A percentile compares a stretch with the other conserved stretches of the same genome.
Evolutionary conservation across 2,797 vertebrate genomes (phyloP).

Genomic region (Pseudomugil gertrudae): DNA sequence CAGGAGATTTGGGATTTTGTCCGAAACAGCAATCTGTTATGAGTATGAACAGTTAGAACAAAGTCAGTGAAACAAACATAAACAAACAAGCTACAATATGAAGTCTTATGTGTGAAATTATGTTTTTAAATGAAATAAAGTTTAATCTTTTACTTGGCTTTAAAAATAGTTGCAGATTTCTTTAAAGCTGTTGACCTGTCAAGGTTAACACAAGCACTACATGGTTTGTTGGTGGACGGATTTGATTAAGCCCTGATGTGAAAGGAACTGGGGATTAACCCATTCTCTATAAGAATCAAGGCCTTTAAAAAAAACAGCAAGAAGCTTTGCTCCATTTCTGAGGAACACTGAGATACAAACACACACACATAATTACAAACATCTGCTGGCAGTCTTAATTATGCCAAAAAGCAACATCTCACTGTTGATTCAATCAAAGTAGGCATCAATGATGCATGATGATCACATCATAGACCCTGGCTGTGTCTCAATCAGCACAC

Average conservation of each 20-base stretch:
- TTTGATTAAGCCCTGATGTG: slow-evolving; percentile 66
- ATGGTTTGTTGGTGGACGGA: slow-evolving; percentile 32
- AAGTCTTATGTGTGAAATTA: not conserved
- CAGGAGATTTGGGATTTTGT: not conserved
- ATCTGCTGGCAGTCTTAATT: slow-evolving; percentile 54
- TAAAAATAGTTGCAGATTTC: not conserved
- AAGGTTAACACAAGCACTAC: slow-evolving; percentile 18
- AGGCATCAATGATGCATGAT: slow-evolving; percentile 16
- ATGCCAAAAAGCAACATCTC: slow-evolving; percentile 20
- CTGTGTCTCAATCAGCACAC: no score
- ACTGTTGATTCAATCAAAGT: slow-evolving; percentile 25
- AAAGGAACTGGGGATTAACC: slow-evolving; percentile 51
- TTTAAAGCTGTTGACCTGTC: slow-evolving; percentile 34
- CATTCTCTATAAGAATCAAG: slow-evolving; percentile 29
- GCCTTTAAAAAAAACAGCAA: slow-evolving; percentile 32
- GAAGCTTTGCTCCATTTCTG: slow-evolving; percentile 37
- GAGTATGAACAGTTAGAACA: not conserved
- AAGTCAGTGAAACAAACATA: not conserved
- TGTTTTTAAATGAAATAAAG: not conserved
- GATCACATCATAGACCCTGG: not conserved
- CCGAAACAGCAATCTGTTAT: not conserved
- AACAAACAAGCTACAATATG: not conserved
- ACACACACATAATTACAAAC: slow-evolving; percentile 51
- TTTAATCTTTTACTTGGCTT: not conserved
- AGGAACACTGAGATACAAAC: slow-evolving; percentile 11